Base-by-base conservation (phyloP, 2,888 invertebrate genomes). In the Sacculina carcini region DNA sequence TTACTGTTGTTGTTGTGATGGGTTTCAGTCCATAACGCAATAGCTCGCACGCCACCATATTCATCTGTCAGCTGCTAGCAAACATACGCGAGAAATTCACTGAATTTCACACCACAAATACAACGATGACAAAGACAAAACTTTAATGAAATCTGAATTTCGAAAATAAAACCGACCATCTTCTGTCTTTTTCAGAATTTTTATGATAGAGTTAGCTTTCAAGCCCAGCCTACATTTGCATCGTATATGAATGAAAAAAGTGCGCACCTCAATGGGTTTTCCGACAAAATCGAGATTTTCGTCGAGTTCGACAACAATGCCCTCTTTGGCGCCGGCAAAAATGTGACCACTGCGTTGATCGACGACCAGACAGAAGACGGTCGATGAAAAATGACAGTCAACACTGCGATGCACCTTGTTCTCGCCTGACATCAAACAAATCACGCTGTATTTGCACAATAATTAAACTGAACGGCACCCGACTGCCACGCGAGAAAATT, bases 261-360 rank as follows among this genome's bases (percentile, higher is more conserved):
- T 23, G 16, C 16, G 47, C 50, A 55, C 55, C 51, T 55, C 54
- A 3, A 48, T 39, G 23, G 39, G 19, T 23, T 51, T 49, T 2
- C 52, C 55, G 14, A 55, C 56, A 2, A 53, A 40, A 7, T 55
- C 55, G n/a, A 61, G 32, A 1, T 51, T 39, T 10, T 19, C 55
- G 58, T 66, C 64, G 66, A 85, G 81, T 61, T 79, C 73, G 32
- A 82, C 73, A 53, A 90, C 69, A 53, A 77, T 69, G 1, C 85
- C 78, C 63, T 89, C 89, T 66, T 84, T 85, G 2, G 87, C 87
- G 4, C 82, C 86, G 3, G 79, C 76, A 21, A 87, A 67, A 14
- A 86, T 66, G 53, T 73, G 73, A n/a, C 87, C 86, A 61, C 85
- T 82, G 66, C 83, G 81, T 66, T 83, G 82, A 48, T 78, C 68